phyloP scores from a whole-genome alignment of 2,888 invertebrate genomes.

The Neria commutata region DNA sequence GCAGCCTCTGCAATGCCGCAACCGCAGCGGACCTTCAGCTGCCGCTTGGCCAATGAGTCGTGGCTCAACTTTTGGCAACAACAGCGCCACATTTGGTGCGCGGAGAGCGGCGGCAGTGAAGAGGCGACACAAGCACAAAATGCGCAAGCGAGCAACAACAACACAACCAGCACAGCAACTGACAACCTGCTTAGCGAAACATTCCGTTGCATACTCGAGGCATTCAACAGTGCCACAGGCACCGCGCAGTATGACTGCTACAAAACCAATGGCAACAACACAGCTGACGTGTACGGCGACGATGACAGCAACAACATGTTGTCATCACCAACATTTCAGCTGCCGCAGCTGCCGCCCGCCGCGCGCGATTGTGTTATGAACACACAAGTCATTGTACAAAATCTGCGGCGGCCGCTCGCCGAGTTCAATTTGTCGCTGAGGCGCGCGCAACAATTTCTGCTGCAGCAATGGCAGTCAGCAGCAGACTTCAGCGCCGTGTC shows the following conservation, averaged over 20 bases:
- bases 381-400: slow-evolving; percentile 46
- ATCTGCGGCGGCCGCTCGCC: slow-evolving; percentile 47
- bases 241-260: slow-evolving; percentile 44
- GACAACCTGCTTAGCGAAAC: slow-evolving; percentile 33
- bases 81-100: slow-evolving; percentile 49
- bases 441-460: slow-evolving; percentile 35
- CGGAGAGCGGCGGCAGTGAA: slow-evolving; percentile 14
- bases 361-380: slow-evolving; percentile 43
- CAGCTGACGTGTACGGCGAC: background rate
- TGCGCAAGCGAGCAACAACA: slow-evolving; percentile 16
- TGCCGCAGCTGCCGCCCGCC: background rate
- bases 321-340: slow-evolving; percentile 14
- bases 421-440: slow-evolving; percentile 56
- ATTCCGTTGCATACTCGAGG: slow-evolving; percentile 56
- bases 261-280: slow-evolving; percentile 5
- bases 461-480: slow-evolving; percentile 31
- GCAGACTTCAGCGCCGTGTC: slow-evolving; percentile 30
- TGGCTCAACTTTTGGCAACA: slow-evolving; percentile 43
- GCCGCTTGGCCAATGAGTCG: slow-evolving; percentile 43
- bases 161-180: slow-evolving; percentile 16
- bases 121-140: slow-evolving; percentile 8
- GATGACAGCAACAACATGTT: slow-evolving; percentile 6
- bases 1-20: slow-evolving; percentile 13
- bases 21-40: slow-evolving; percentile 37
- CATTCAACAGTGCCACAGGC: slow-evolving; percentile 39